Evolutionary conservation across 1,140 invertebrate species (phyloP).

Genomic region (Aleiodes sp.): DNA sequence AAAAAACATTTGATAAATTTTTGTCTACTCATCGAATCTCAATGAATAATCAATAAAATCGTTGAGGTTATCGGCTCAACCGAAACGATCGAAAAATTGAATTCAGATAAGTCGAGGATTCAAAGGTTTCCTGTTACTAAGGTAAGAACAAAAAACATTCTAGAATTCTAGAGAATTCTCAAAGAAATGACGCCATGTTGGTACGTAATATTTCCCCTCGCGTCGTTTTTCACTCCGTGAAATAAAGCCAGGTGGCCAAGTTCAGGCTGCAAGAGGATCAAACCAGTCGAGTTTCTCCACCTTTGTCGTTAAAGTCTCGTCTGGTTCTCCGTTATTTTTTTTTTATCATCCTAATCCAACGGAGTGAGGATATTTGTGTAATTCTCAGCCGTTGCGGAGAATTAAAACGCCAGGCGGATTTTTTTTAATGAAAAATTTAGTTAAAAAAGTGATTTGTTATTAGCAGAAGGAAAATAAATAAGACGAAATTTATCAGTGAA

Average conservation of each 20-base stretch:
- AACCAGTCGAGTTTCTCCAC: constrained; percentile 38
- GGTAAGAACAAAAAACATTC: neutral
- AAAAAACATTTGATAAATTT: too few relatives aligned
- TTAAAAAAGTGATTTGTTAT: neutral
- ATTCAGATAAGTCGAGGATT: neutral
- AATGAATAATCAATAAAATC: too few relatives aligned
- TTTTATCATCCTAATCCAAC: constrained; percentile 28
- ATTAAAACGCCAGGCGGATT: neutral
- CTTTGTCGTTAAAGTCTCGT: constrained; percentile 38
- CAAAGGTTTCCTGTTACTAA: neutral
- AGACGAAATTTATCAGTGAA: too few relatives aligned
- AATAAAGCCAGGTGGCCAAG: constrained; percentile 27
- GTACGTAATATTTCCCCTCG: neutral
- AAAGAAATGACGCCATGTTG: constrained; percentile 11
- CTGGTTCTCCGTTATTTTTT: constrained; percentile 28
- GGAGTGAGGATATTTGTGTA: constrained; percentile 30
- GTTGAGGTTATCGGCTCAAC: neutral
- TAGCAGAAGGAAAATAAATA: neutral
- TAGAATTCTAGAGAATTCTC: constrained; percentile 8
- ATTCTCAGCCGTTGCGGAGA: constrained; percentile 1
- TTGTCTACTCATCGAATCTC: too few relatives aligned
- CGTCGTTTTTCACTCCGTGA: neutral
- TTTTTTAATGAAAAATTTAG: neutral
- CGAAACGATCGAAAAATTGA: neutral
- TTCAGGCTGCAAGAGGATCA: constrained; percentile 26